Conservation (phyloP, 2,113 vertebrate genomes). For the Antechinus flavipes region DNA sequence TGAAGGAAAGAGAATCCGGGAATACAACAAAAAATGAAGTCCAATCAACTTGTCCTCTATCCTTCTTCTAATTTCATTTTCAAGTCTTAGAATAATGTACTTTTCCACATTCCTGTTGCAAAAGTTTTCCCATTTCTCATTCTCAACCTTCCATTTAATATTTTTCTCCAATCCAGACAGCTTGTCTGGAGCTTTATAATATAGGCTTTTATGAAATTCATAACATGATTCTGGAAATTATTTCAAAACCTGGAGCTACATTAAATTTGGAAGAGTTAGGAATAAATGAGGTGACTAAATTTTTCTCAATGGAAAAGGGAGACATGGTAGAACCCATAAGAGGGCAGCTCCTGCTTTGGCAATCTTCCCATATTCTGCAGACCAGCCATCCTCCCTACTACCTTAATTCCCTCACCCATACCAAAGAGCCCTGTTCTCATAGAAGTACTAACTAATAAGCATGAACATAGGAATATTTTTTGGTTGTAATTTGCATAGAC, state of each 20-base stretch:
- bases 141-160: background rate
- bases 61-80: background rate
- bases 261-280: background rate
- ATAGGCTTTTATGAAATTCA: background rate
- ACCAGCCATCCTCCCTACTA: background rate
- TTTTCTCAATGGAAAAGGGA: constrained; percentile 29
- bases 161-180: background rate
- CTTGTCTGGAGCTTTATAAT: background rate
- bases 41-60: background rate
- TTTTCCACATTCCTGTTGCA: background rate
- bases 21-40: background rate
- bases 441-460: background rate
- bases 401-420: background rate
- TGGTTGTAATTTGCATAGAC: background rate
- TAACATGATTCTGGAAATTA: background rate
- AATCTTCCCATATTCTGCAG: background rate
- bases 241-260: background rate
- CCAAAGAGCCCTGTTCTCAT: background rate
- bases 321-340: background rate
- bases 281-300: background rate
- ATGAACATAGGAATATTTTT: background rate
- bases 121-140: background rate
- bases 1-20: background rate
- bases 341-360: background rate
- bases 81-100: background rate